Evolutionary conservation across 2,888 invertebrate species (phyloP), one percentile per base, ranked within the genome.

Genomic region (Cryptophagus acutangulus): DNA sequence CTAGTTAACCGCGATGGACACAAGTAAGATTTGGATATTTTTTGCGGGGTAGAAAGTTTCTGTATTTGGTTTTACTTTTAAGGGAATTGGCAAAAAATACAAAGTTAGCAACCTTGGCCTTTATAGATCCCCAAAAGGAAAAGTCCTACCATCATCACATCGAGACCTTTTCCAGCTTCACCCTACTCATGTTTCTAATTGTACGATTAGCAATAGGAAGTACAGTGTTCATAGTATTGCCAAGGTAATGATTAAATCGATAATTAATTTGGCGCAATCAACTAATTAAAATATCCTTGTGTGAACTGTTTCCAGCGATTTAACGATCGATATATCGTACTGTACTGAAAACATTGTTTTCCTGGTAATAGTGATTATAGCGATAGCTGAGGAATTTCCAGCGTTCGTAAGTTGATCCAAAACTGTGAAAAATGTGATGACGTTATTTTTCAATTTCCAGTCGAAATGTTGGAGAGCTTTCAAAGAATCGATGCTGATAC

Each of bases 1-100:
- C 76, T 92, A 41, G 84, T 89, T 52, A 86, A 83, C 64, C 77
- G 89, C 61, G 88, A 91, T 69, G 85, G 86, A 36, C 82, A 86
- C 69, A 84, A 81, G 87, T 87, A 74, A 75, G 71, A 71, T 31
- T 31, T 10, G 16, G n/a, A 15, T 13, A 31, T 31, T 31, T 13
- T 8, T 13, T 10, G 4, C 16, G 15, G 17, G 24, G 5, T 15
- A 31, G 9, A 31, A 31, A 10, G 16, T 3, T 12, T 15, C 16
- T 31, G 13, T 3, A 31, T 33, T 9, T 14, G 12, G 12, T 4
- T 15, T 4, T 33, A 10, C 9, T 41, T 40, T 58, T 34, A 61
- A 80, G 81, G 62, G 79, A 84, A 59, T 67, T 86, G 37, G 75
- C 77, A 38, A 79, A 81, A 52, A 81, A 83, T 57, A 81, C 82